Evolutionary conservation across 2,888 invertebrate genomes (phyloP), one percentile per base, ranked within the genome.

Genomic region (Agrochola lychnidis): DNA sequence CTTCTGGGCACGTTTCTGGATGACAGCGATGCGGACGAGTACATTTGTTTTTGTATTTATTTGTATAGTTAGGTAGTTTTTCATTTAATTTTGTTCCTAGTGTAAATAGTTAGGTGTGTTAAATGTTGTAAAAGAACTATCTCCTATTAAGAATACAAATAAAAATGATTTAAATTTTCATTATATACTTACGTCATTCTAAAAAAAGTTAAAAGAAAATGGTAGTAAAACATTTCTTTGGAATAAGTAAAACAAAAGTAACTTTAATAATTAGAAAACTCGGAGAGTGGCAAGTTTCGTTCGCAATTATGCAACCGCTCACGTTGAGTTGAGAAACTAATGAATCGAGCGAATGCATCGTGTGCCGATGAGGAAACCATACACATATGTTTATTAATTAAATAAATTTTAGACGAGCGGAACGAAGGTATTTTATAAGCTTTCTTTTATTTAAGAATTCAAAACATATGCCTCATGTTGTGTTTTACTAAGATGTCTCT

Each of bases 261-360:
- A 68, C 48, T 74, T 59, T 51, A 59, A 40, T 69, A 66, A 59
- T 53, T 70, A 81, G 30, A 59, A 63, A 81, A 48, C 70, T 68
- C 14, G 10, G 19, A 25, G 53, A 70, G 73, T 42, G 61, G 57
- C 42, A 84, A 84, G 71, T 81, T 69, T 71, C 68, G n/a, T 61
- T 76, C 40, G 57, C 30, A 81, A 69, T 82, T 82, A 81, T 82
- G 71, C 69, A 81, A 82, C 64, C 62, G 68, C 76, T 82, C 76
- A 82, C 82, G 82, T 82, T 69, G 68, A 71, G 68, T 69, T 57
- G 51, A 36, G 74, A 36, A 84, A 81, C 70, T 76, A 85, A 85
- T 81, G 69, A 85, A 82, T 36, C 59, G 19, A 19, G 53, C 67
- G 25, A 63, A 64, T 67, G 63, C 56, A 79, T n/a, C 48, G 53